Conservation (phyloP, 1,140 invertebrate genomes). For the Platyscapa corneri region DNA sequence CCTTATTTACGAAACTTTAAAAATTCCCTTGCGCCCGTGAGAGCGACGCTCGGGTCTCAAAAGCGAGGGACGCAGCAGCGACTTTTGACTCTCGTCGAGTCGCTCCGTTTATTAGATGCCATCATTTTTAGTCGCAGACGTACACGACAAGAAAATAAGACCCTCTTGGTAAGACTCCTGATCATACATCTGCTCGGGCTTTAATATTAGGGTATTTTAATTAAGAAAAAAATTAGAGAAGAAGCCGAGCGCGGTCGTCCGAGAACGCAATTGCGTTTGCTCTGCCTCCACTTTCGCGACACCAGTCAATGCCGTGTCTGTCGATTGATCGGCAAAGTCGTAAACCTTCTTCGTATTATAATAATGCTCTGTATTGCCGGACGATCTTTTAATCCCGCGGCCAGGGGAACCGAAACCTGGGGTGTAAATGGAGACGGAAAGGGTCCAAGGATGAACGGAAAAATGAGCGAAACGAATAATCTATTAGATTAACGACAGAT, state of each 20-base stretch:
- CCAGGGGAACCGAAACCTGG: no score
- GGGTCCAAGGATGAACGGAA: neutral
- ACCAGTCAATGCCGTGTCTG: neutral
- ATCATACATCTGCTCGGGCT: neutral
- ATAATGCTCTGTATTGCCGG: no score
- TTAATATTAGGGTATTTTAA: no score
- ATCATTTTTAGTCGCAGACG: neutral
- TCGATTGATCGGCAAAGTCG: neutral
- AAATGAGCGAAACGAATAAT: neutral
- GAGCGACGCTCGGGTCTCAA: neutral
- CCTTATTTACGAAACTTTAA: conserved; percentile 26
- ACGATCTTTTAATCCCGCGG: no score
- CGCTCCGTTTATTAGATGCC: neutral
- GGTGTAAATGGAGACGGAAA: no score
- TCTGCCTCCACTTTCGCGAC: neutral
- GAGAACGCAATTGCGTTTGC: no score
- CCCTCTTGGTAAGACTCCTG: neutral
- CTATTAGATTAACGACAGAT: neutral
- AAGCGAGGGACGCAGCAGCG: neutral
- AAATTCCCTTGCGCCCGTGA: conserved; percentile 16
- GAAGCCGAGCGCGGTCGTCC: no score
- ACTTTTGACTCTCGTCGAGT: no score
- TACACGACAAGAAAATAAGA: neutral
- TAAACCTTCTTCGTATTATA: no score
- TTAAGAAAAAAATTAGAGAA: no score